These are phyloP conservation scores for Actias luna DNA, from an alignment of 2,888 invertebrate genomes.

Conservation along the genomic window DNA sequence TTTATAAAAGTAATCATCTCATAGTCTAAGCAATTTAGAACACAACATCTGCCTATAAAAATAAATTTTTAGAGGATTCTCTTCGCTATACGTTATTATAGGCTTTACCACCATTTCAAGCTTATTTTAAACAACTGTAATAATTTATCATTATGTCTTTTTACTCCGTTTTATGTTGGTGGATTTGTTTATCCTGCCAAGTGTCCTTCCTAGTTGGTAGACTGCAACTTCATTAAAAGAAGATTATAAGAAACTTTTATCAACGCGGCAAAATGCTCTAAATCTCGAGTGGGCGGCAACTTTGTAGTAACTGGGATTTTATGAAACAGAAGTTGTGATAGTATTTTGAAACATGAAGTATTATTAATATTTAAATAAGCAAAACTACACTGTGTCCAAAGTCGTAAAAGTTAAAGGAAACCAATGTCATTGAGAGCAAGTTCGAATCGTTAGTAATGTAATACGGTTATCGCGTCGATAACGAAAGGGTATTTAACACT, in stretches of 20 bases:
- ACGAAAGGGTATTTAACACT: too few relatives aligned
- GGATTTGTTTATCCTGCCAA: conserved; percentile 47
- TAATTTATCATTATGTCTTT: conserved; percentile 23
- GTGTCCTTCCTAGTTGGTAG: conserved; percentile 51
- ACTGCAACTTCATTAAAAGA: conserved; percentile 69
- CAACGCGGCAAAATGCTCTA: conserved; percentile 47
- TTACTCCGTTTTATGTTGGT: conserved; percentile 26
- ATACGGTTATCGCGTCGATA: too few relatives aligned
- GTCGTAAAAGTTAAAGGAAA: background rate
- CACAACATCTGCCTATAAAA: conserved; percentile 17
- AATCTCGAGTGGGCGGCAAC: conserved; percentile 29
- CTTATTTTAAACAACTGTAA: conserved; percentile 23
- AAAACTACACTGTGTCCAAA: background rate
- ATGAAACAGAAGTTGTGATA: conserved; percentile 42
- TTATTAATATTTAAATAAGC: background rate
- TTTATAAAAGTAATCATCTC: conserved; percentile 10
- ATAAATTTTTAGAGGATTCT: conserved; percentile 13
- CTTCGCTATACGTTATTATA: background rate
- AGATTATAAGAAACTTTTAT: conserved; percentile 66
- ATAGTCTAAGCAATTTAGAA: conserved; percentile 16
- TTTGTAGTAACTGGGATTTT: conserved; percentile 39
- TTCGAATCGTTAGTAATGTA: too few relatives aligned
- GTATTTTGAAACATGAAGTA: background rate
- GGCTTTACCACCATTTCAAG: conserved; percentile 13
- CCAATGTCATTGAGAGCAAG: background rate